phyloP scores from a whole-genome alignment of 1,140 invertebrate genomes.

The Drosophila lacertosa region DNA sequence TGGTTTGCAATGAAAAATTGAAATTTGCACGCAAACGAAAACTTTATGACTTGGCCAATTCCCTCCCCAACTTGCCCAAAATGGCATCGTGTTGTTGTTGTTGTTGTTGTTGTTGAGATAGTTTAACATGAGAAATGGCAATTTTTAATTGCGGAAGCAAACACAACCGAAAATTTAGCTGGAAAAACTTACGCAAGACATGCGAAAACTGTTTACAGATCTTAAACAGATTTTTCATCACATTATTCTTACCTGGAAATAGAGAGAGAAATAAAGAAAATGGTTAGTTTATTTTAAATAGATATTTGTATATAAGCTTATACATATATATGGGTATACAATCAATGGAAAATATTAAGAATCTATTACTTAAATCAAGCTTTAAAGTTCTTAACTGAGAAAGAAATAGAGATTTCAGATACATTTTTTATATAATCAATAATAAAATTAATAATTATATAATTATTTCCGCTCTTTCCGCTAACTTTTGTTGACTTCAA shows the following conservation, averaged over 20 bases:
- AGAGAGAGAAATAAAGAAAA: slow-evolving; percentile 42
- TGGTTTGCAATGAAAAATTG: slow-evolving; percentile 64
- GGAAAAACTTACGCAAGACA: slow-evolving; percentile 62
- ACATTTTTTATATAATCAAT: too few species aligned
- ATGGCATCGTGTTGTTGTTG: slow-evolving; percentile 42
- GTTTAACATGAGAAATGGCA: slow-evolving; percentile 67
- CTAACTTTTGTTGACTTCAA: too few species aligned
- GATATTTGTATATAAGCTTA: background rate
- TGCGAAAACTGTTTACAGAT: slow-evolving; percentile 11
- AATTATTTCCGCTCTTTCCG: too few species aligned
- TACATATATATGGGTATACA: too few species aligned
- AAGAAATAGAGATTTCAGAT: too few species aligned
- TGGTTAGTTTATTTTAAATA: slow-evolving; percentile 32
- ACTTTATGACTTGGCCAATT: slow-evolving; percentile 43
- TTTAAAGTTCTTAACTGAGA: too few species aligned
- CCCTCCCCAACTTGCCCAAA: background rate
- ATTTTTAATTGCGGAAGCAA: slow-evolving; percentile 73
- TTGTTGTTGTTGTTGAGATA: too few species aligned
- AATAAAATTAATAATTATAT: too few species aligned
- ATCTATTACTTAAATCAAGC: too few species aligned
- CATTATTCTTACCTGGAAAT: slow-evolving; percentile 67
- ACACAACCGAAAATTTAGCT: slow-evolving; percentile 25
- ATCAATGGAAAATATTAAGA: too few species aligned
- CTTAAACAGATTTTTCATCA: background rate
- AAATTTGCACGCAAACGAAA: slow-evolving; percentile 74